Evolutionary conservation across 2,113 vertebrate genomes (phyloP).

Genomic region (Falcunculus frontatus): DNA sequence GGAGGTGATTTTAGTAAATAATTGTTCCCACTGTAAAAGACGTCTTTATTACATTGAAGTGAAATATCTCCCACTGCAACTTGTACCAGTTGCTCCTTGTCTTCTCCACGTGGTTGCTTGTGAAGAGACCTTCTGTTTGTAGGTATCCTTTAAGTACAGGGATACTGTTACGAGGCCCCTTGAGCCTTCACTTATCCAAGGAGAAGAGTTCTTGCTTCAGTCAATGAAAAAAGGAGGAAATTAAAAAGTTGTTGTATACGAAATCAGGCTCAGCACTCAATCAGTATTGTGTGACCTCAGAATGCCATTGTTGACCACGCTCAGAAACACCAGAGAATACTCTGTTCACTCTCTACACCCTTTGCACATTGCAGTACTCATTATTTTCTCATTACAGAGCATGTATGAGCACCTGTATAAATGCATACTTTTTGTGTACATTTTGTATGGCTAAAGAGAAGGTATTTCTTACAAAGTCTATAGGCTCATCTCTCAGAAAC

Average conservation of each 20-base stretch:
- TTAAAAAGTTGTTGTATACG: neutral
- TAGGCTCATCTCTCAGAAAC: neutral
- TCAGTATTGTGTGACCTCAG: neutral
- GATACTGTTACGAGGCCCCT: neutral
- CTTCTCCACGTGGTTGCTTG: neutral
- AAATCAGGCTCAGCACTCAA: neutral
- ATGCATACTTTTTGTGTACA: neutral
- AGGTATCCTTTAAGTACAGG: neutral
- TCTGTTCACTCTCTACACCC: neutral
- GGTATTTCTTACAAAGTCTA: neutral
- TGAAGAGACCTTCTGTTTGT: neutral
- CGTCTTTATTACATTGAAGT: neutral
- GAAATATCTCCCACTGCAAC: neutral
- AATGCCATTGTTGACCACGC: neutral
- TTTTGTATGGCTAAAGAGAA: neutral
- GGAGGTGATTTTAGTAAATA: neutral
- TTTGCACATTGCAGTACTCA: neutral
- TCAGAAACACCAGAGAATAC: neutral
- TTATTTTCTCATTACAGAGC: neutral
- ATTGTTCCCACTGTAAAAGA: neutral
- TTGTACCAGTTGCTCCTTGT: fast-evolving
- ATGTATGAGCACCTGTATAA: neutral
- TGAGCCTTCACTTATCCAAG: neutral
- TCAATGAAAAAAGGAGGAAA: neutral
- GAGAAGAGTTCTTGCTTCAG: neutral